These are phyloP conservation scores for Periparus ater DNA, from an alignment of 2,797 vertebrate genomes.

Conservation along the genomic window DNA sequence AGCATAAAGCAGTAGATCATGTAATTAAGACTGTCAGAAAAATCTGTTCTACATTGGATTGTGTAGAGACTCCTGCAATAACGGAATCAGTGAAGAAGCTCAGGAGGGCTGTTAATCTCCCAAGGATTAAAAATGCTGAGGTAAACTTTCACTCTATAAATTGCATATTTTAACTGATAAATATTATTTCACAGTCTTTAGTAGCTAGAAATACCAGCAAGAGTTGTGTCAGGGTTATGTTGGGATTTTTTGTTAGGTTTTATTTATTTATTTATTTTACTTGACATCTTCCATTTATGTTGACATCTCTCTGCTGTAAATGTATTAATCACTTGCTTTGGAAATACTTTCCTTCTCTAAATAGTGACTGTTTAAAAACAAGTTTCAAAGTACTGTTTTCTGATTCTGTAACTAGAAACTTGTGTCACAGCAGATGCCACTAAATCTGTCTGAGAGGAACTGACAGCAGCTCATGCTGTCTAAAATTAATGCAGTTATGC, in stretches of 20 bases:
- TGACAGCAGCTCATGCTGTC: background rate
- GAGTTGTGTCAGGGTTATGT: background rate
- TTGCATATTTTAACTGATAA: background rate
- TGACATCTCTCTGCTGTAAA: background rate
- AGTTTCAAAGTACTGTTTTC: background rate
- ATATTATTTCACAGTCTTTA: background rate
- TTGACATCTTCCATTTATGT: background rate
- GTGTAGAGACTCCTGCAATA: conserved; percentile 89
- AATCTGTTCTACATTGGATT: conserved; percentile 89
- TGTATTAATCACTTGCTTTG: background rate
- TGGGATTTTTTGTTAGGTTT: background rate
- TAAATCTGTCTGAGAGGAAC: background rate
- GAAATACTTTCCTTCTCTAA: background rate
- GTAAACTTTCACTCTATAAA: conserved; percentile 70
- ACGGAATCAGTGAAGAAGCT: conserved; percentile 89
- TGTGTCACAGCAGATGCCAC: background rate
- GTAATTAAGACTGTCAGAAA: conserved; percentile 91
- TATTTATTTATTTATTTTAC: background rate
- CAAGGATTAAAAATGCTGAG: conserved; percentile 84
- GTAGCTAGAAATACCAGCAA: background rate
- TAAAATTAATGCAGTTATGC: background rate
- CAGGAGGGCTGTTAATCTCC: conserved; percentile 87
- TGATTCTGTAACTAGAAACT: background rate
- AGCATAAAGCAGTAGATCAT: conserved; percentile 88
- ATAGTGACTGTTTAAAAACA: background rate